Base-by-base conservation (phyloP, 1,140 invertebrate species). In the Theocolax elegans region DNA sequence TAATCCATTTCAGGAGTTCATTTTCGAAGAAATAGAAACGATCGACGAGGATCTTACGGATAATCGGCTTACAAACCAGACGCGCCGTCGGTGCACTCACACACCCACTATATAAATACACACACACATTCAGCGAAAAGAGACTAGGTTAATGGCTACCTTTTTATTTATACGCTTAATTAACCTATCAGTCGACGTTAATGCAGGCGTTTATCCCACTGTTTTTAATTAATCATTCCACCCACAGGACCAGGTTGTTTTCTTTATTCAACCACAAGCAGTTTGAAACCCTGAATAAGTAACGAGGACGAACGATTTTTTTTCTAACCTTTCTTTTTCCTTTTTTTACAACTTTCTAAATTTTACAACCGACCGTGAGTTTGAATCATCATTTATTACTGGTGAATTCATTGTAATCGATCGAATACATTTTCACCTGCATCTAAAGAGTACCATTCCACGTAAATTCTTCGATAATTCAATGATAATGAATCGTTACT, bases 1-100 rank as follows among this genome's bases (percentile, higher is more conserved):
- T 75, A 79, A 80, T 80, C 75, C 78, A 76, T 78, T 77, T 73
- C 77, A 66, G 62, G 75, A 62, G 67, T 67, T 76, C 72, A 71
- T 78, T 76, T 67, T 68, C 53, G 63, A 65, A 69, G 25, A 62
- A 69, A 69, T 62, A 69, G 62, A 69, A 58, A 62, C 67, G 67
- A 69, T 69, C 29, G 46, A 44, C 56, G 49, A 72, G 64, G 46
- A 65, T 69, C 46, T 60, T 53, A 44, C 58, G 38, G 67, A 58
- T 70, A 73, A 73, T 73, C 67, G 58, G 56, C 63, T 73, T 69
- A 70, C 19, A 23, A 27, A n/a, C n/a, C n/a, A n/a, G n/a, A n/a
- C 15, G 42, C 42, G 7, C 12, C 7, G 42, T n/a, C 42, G 7
- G 6, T 44, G 4, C 42, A 8, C 10, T 35, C 10, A 17, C 62